phyloP scores from a whole-genome alignment of 2,797 vertebrate species.

The Eulemur rubriventer region DNA sequence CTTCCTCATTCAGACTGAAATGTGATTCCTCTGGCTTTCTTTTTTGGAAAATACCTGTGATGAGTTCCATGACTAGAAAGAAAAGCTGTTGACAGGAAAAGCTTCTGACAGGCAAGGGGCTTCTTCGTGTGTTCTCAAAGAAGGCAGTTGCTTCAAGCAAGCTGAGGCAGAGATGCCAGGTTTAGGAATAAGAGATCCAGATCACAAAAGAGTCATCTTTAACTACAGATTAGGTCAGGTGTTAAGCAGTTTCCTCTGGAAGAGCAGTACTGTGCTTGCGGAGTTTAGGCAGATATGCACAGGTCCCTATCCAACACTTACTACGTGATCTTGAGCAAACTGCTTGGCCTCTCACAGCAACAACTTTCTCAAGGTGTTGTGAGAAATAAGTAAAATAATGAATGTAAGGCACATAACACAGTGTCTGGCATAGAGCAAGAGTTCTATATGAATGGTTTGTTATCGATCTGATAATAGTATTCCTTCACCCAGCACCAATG shows the following conservation, averaged over 20 bases:
- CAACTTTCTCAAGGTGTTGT: background rate
- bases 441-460: background rate
- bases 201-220: background rate
- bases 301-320: background rate
- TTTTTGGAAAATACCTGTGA: constrained; percentile 75
- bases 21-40: constrained; percentile 75
- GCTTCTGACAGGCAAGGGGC: constrained; percentile 56
- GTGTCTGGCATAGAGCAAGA: background rate
- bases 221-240: background rate
- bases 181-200: constrained; percentile 21
- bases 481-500: background rate
- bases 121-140: constrained; percentile 55
- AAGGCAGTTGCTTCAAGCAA: constrained; percentile 53
- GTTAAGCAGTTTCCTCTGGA: background rate
- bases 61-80: constrained; percentile 61
- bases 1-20: constrained; percentile 76
- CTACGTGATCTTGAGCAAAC: background rate
- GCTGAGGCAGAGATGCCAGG: constrained; percentile 11
- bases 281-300: background rate
- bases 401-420: background rate
- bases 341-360: background rate
- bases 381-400: background rate
- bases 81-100: constrained; percentile 78
- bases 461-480: background rate
- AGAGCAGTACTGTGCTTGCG: background rate